Conservation (phyloP, 2,888 invertebrate genomes). For the Plebejus anna region DNA sequence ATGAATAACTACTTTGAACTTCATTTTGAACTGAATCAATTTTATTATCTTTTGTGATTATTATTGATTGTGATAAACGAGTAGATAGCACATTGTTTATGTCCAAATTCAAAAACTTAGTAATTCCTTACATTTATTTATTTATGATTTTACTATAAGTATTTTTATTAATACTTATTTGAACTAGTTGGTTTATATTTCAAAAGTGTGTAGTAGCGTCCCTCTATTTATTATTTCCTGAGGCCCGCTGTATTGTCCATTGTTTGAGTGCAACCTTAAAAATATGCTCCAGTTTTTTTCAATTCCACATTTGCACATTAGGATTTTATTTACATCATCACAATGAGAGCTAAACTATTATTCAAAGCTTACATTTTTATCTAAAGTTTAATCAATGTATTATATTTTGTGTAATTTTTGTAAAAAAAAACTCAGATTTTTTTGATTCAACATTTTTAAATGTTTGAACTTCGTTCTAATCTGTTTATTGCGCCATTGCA, state of each 20-base stretch:
- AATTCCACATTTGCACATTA: slow-evolving; percentile 15
- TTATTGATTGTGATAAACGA: too few species aligned
- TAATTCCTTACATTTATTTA: too few species aligned
- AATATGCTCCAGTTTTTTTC: slow-evolving; percentile 19
- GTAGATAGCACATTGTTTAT: too few species aligned
- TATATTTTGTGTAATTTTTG: neutral
- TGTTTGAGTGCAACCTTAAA: slow-evolving; percentile 14
- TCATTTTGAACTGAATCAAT: too few species aligned
- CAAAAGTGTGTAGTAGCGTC: neutral
- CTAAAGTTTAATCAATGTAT: neutral
- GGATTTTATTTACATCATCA: slow-evolving; percentile 9
- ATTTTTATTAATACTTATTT: neutral
- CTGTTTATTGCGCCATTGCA: too few species aligned
- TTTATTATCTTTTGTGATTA: too few species aligned
- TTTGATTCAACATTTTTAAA: too few species aligned
- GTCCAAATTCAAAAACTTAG: too few species aligned
- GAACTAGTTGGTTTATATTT: neutral
- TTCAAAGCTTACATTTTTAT: neutral
- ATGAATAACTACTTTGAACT: neutral
- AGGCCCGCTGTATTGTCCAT: slow-evolving; percentile 1
- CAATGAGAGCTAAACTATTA: slow-evolving; percentile 29
- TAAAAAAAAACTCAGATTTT: neutral
- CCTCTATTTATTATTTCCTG: neutral
- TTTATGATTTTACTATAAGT: too few species aligned
- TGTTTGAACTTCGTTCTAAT: too few species aligned